phyloP scores from a whole-genome alignment of 2,888 invertebrate species.

The Amiota mariae region DNA sequence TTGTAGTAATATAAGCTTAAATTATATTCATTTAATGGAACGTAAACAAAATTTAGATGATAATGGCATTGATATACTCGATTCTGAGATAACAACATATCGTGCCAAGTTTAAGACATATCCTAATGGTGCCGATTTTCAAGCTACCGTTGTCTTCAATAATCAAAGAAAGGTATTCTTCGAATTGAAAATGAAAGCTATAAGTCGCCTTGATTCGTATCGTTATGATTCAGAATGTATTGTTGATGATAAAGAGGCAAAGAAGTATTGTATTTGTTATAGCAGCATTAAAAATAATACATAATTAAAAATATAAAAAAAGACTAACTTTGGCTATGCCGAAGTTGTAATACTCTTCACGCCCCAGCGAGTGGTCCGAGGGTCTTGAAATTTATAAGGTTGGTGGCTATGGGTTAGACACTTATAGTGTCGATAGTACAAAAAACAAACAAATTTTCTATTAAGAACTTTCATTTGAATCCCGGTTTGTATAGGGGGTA shows the following conservation, averaged over 20 bases:
- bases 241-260: conserved; percentile 73
- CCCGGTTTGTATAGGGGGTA: too few relatives aligned
- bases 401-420: too few relatives aligned
- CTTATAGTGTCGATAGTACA: too few relatives aligned
- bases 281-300: background rate
- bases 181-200: conserved; percentile 69
- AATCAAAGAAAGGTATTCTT: conserved; percentile 3
- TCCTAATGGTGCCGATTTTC: conserved; percentile 34
- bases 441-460: too few relatives aligned
- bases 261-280: conserved; percentile 75
- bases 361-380: too few relatives aligned
- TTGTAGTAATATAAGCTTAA: conserved; percentile 34
- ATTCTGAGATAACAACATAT: conserved; percentile 20
- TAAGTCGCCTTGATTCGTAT: conserved; percentile 77
- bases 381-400: too few relatives aligned
- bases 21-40: conserved; percentile 7
- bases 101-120: conserved; percentile 16
- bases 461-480: too few relatives aligned
- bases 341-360: too few relatives aligned
- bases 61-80: conserved; percentile 20
- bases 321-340: too few relatives aligned
- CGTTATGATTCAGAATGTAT: conserved; percentile 74
- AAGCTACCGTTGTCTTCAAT: conserved; percentile 42
- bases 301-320: conserved; percentile 6
- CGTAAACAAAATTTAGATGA: conserved; percentile 26